Percentiles rank a stretch among this genome's conserved stretches.
phyloP scores from a whole-genome alignment of 2,797 vertebrate genomes.

The Nannoperca australis region DNA sequence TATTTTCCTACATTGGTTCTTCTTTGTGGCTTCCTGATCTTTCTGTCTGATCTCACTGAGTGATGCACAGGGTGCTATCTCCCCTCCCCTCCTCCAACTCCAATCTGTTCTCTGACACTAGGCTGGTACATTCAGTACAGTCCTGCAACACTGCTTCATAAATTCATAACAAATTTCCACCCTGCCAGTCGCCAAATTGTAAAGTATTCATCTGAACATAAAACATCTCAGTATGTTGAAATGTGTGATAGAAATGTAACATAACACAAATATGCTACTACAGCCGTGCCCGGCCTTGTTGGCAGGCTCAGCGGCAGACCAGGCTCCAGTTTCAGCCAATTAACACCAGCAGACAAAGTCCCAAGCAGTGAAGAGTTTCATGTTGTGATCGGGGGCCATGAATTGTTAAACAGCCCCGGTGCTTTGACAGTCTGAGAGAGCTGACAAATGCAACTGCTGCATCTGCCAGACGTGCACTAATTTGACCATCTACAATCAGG shows the following conservation, averaged over 20 bases:
- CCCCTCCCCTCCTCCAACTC: background rate
- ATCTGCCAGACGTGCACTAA: conserved; percentile 68
- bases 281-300: background rate
- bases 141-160: conserved; percentile 31
- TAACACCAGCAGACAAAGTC: conserved; percentile 62
- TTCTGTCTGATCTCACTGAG: conserved; percentile 28
- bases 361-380: conserved; percentile 51
- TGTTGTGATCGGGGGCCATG: conserved; percentile 69
- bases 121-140: conserved; percentile 37
- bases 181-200: conserved; percentile 6
- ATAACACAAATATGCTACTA: conserved; percentile 36
- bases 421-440: conserved; percentile 48
- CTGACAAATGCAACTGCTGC: conserved; percentile 67
- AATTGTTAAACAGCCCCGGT: conserved; percentile 73
- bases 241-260: conserved; percentile 10
- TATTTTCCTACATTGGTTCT: background rate
- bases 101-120: conserved; percentile 20
- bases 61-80: conserved; percentile 10
- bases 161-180: conserved; percentile 42
- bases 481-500: conserved; percentile 66
- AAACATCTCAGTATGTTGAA: conserved; percentile 13
- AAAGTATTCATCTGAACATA: conserved; percentile 43
- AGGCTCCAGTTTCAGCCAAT: conserved; percentile 57
- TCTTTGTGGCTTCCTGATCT: conserved; percentile 13
- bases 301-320: conserved; percentile 11